These are phyloP conservation scores for Apogon talboti DNA, from an alignment of 2,797 vertebrate species.

Conservation along the genomic window DNA sequence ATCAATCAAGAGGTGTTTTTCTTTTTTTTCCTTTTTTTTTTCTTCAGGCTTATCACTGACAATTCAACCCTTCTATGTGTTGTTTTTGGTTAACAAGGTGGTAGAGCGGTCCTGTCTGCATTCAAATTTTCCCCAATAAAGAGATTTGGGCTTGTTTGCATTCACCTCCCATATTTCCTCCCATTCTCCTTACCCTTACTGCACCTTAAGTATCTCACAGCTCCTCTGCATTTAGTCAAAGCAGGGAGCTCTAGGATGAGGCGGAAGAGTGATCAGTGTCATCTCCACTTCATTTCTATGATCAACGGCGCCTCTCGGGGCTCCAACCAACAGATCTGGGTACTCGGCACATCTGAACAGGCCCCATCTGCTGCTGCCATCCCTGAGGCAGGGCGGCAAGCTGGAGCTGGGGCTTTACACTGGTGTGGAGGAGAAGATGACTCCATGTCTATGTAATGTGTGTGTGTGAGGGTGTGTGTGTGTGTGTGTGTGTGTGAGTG, in stretches of 20 bases:
- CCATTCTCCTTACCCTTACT: conserved; percentile 13
- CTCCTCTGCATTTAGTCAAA: conserved; percentile 31
- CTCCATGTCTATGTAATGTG: too few relatives aligned
- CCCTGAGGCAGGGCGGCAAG: conserved; percentile 58
- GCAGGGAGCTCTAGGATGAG: conserved; percentile 31
- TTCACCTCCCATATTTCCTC: conserved; percentile 24
- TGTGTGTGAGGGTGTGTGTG: too few relatives aligned
- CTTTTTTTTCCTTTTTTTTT: neutral
- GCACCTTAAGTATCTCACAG: conserved; percentile 30
- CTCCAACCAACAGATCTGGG: conserved; percentile 59
- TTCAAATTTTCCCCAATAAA: conserved; percentile 18
- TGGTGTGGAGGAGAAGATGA: conserved; percentile 39
- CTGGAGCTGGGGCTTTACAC: conserved; percentile 34
- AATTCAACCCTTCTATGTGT: conserved; percentile 39
- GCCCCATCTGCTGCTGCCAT: conserved; percentile 71
- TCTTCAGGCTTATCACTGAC: conserved; percentile 37
- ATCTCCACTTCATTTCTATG: conserved; percentile 72
- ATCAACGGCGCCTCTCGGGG: conserved; percentile 67
- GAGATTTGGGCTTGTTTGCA: conserved; percentile 28
- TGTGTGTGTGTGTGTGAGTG: conserved; percentile 5
- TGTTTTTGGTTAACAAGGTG: conserved; percentile 54
- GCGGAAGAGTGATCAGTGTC: conserved; percentile 67
- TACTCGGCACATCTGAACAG: conserved; percentile 61
- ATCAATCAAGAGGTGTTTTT: conserved; percentile 69
- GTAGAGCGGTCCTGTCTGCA: conserved; percentile 20